phyloP scores from a whole-genome alignment of 2,797 vertebrate species.

The Chromobotia macracanthus region DNA sequence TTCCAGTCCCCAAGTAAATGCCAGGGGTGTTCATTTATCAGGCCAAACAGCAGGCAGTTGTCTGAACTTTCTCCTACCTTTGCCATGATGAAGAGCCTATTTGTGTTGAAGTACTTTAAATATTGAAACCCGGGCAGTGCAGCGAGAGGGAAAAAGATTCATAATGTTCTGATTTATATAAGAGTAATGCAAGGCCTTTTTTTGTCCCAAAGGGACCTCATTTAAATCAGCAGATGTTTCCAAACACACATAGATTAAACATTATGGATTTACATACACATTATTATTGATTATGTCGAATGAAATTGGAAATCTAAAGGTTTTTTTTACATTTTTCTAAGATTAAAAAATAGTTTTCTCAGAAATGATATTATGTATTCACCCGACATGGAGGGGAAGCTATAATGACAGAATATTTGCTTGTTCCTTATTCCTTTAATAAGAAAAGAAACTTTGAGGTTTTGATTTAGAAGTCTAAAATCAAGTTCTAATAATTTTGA shows the following conservation, averaged over 20 bases:
- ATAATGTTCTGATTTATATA: conserved; percentile 34
- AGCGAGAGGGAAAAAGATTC: not conserved
- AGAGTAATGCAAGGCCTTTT: conserved; percentile 18
- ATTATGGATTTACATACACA: not conserved
- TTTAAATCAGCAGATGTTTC: conserved; percentile 17
- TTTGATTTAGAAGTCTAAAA: not conserved
- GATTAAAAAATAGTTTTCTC: not conserved
- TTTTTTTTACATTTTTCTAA: not conserved
- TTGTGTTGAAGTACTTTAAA: conserved; percentile 43
- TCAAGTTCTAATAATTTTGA: not conserved
- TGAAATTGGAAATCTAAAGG: not conserved
- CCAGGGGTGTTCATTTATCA: conserved; percentile 37
- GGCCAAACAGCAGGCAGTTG: conserved; percentile 40
- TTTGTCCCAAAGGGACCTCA: conserved; percentile 2
- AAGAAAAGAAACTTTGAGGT: not conserved
- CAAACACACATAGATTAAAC: not conserved
- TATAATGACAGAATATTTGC: not conserved
- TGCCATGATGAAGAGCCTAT: conserved; percentile 30
- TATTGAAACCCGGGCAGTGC: conserved; percentile 20
- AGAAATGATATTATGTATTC: not conserved
- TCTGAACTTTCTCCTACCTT: conserved; percentile 38
- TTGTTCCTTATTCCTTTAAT: not conserved
- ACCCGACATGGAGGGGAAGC: not conserved
- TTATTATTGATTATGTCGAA: not conserved
- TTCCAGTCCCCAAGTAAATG: conserved; percentile 1